phyloP scores from a whole-genome alignment of 2,888 invertebrate species.

The Escarpia spicata region DNA sequence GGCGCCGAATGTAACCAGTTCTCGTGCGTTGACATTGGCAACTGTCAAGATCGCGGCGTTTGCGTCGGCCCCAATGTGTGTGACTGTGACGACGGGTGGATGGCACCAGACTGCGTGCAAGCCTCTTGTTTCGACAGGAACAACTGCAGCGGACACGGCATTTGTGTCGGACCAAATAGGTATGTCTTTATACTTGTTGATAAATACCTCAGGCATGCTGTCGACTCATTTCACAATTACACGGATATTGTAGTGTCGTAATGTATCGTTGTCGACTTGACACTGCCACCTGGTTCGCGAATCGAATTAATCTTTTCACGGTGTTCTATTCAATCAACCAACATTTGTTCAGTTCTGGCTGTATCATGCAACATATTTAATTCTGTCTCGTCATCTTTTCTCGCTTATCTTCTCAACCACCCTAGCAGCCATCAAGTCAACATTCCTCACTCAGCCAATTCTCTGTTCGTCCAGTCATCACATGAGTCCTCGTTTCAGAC shows the following conservation, averaged over 20 bases:
- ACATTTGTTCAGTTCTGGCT: neutral
- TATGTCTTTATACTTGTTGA: conserved; percentile 17
- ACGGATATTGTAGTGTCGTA: neutral
- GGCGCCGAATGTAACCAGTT: conserved; percentile 29
- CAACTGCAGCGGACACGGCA: conserved; percentile 34
- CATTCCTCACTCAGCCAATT: too few relatives aligned
- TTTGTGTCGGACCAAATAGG: conserved; percentile 34
- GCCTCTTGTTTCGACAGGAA: conserved; percentile 37
- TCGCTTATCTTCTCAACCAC: too few relatives aligned
- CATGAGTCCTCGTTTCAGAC: too few relatives aligned
- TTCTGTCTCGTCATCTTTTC: too few relatives aligned
- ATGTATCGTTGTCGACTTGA: neutral
- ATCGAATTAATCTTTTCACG: neutral
- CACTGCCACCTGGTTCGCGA: neutral
- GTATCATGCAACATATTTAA: neutral
- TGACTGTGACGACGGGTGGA: conserved; percentile 42
- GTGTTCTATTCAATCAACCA: neutral
- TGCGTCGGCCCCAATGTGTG: conserved; percentile 45
- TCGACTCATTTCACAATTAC: neutral
- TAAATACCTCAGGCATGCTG: neutral
- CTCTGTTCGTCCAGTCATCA: too few relatives aligned
- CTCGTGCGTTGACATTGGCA: conserved; percentile 33
- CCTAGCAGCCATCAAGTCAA: too few relatives aligned
- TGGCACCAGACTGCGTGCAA: conserved; percentile 33
- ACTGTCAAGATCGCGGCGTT: conserved; percentile 42